Conservation (phyloP, 1,140 invertebrate species). For the Forficula auricularia region DNA sequence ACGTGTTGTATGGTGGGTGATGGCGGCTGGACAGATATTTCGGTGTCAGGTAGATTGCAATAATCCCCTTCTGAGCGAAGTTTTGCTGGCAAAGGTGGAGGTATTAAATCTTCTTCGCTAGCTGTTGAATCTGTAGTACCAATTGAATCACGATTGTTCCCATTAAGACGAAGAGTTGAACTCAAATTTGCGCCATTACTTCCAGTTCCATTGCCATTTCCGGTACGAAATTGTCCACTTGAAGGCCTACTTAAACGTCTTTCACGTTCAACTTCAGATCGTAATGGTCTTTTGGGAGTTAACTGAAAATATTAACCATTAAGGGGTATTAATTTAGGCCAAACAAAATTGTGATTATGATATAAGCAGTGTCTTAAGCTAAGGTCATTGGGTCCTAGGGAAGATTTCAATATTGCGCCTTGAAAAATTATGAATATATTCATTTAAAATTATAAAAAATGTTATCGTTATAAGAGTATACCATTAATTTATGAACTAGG, state of each 20-base stretch:
- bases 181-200: conserved; percentile 18
- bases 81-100: conserved; percentile 52
- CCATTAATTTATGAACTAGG: no score
- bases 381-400: no score
- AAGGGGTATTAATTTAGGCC: no score
- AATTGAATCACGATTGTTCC: conserved; percentile 34
- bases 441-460: no score
- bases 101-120: conserved; percentile 42
- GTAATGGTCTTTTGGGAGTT: conserved; percentile 53
- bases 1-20: conserved; percentile 10
- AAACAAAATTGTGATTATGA: no score
- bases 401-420: no score
- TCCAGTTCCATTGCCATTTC: conserved; percentile 9
- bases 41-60: conserved; percentile 31
- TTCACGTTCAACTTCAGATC: conserved; percentile 62
- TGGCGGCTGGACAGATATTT: conserved; percentile 14
- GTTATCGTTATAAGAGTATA: no score
- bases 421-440: no score
- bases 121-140: conserved; percentile 46
- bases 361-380: no score
- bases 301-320: conserved; percentile 35
- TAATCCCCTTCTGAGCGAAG: conserved; percentile 44
- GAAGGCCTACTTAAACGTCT: conserved; percentile 50
- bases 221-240: conserved; percentile 37
- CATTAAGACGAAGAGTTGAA: conserved; percentile 19